phyloP scores from a whole-genome alignment of 2,797 vertebrate species.

The Rhynchonycteris naso region DNA sequence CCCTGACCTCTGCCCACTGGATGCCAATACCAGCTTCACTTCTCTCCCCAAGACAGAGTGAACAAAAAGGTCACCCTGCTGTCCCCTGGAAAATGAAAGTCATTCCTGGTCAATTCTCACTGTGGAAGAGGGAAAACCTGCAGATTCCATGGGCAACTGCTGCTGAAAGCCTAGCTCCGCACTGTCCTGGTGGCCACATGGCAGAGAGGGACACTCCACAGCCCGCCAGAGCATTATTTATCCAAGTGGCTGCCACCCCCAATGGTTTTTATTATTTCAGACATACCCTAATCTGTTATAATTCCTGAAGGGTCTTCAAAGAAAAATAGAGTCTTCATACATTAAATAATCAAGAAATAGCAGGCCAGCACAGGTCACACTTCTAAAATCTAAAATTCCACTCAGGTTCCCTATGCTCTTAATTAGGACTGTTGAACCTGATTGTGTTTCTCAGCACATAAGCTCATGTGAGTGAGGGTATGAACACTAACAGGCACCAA shows the following conservation, averaged over 20 bases:
- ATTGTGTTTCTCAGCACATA: conserved; percentile 47
- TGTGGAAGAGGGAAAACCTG: not conserved
- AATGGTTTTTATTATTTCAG: conserved; percentile 52
- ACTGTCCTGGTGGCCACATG: no score
- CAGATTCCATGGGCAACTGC: not conserved
- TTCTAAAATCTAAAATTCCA: conserved; percentile 56
- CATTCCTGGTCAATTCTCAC: not conserved
- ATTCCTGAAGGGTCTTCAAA: conserved; percentile 17
- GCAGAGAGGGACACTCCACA: not conserved
- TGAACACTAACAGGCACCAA: conserved; percentile 16
- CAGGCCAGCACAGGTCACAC: conserved; percentile 47
- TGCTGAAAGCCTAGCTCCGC: not conserved
- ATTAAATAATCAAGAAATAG: conserved; percentile 65
- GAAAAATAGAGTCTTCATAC: conserved; percentile 57
- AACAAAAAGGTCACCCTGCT: not conserved
- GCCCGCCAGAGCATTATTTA: not conserved
- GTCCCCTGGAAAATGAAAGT: not conserved
- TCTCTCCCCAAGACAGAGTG: not conserved
- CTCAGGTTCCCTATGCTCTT: not conserved
- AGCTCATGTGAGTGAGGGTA: not conserved
- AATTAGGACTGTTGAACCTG: conserved; percentile 58
- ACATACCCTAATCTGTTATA: conserved; percentile 56
- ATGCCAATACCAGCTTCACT: no score
- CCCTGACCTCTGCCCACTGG: not conserved
- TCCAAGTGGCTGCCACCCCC: conserved; percentile 38